Evolutionary conservation across 2,888 invertebrate genomes (phyloP), one percentile per base, ranked within the genome.

Genomic region (Mimachlamys varia): DNA sequence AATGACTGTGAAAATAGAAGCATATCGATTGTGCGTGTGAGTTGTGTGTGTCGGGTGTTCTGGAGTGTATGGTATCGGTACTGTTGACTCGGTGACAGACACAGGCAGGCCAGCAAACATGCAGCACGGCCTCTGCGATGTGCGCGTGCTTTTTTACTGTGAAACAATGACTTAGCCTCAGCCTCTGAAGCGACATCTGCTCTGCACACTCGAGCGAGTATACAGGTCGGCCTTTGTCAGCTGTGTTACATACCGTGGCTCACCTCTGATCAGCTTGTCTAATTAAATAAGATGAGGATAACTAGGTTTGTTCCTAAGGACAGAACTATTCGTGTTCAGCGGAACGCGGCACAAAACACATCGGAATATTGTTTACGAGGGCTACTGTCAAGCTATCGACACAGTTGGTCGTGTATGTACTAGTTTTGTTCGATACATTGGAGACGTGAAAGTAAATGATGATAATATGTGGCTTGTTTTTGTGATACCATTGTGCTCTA

Each of bases 1-100:
- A 76, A 76, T 76, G 76, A 76, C 76, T 76, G 33, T 76, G 76
- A 76, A 76, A 76, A 76, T 76, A 76, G 76, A 76, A 76, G 76
- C 76, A 76, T 76, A 76, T 76, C 33, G 76, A 76, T 76, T 33
- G 76, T 53, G 53, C 19, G 53, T 53, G 53, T 53, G 17, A 19
- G 53, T 13, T 19, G 53, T 53, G 53, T 76, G 7, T 62, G 62
- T 62, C 62, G 62, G n/a, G 62, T 22, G 22, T 62, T 19, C 22
- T 22, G 62, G 17, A 76, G 76, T 76, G 76, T 76, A 76, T 76
- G 33, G 76, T 76, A 33, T 76, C 15, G 76, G 76, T 76, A 76
- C 76, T 15, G 76, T 33, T 4, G 76, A 76, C 76, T 76, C 27
- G 76, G 76, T 33, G 76, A 76, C 76, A 76, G 76, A 33, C 27